A percentile compares a stretch with the other conserved stretches of the same genome.
Conservation (phyloP, 2,113 vertebrate genomes). For the Dromaius novaehollandiae region DNA sequence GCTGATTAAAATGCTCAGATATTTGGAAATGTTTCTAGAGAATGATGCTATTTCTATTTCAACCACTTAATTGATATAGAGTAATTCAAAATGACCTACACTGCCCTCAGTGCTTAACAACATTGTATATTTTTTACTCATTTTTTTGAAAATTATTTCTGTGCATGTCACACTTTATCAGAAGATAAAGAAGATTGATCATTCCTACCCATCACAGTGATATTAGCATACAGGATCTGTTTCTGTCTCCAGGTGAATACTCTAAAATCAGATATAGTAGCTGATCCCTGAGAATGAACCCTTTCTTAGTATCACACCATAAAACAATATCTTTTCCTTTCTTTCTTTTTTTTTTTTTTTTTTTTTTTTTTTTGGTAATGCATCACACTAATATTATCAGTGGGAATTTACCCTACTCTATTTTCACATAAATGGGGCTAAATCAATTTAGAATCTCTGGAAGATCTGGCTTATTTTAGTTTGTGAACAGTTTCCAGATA, state of each 20-base stretch:
- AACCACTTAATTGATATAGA: neutral
- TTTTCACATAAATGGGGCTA: conserved; percentile 21
- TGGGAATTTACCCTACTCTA: neutral
- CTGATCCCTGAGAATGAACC: neutral
- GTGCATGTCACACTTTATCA: neutral
- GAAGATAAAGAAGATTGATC: neutral
- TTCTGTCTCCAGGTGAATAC: neutral
- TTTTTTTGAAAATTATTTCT: neutral
- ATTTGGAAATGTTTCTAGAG: neutral
- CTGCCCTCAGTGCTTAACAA: neutral
- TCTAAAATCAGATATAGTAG: neutral
- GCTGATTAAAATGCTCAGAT: neutral
- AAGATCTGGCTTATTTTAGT: neutral
- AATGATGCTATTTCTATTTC: neutral
- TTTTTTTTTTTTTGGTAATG: neutral
- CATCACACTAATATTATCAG: neutral
- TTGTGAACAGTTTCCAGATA: neutral
- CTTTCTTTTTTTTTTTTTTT: too few relatives aligned
- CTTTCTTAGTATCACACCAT: neutral
- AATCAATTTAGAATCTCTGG: neutral
- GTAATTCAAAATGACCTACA: neutral
- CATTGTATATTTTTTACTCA: neutral
- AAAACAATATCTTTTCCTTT: neutral
- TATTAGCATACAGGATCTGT: neutral
- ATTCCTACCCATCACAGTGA: neutral